Conservation (phyloP, 2,888 invertebrate genomes). For the Troides aeacus region DNA sequence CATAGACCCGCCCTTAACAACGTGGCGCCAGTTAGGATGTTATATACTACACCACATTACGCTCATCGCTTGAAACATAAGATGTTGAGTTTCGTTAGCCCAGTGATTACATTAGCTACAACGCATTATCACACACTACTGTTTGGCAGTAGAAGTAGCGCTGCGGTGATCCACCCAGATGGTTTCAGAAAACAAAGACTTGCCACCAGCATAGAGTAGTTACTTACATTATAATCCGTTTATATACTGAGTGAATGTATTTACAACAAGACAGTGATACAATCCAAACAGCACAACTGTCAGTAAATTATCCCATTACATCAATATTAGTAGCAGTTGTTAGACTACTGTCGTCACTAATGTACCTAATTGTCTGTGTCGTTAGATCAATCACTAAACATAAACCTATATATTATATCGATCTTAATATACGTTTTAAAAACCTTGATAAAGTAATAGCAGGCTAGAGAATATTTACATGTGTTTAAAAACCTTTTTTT, state of each 20-base stretch:
- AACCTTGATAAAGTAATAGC: background rate
- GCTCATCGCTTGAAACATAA: too few species aligned
- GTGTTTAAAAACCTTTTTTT: too few species aligned
- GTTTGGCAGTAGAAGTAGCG: too few species aligned
- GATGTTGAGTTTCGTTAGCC: too few species aligned
- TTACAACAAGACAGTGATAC: background rate
- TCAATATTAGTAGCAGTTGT: constrained; percentile 7
- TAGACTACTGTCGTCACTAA: constrained; percentile 1
- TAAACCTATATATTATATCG: background rate
- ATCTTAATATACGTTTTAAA: background rate
- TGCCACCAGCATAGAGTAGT: too few species aligned
- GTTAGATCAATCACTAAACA: background rate
- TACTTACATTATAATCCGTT: background rate
- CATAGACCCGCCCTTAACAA: too few species aligned
- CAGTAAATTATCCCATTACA: constrained; percentile 4
- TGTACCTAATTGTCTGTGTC: constrained; percentile 3
- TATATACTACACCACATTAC: too few species aligned
- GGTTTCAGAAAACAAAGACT: too few species aligned
- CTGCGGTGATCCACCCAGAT: too few species aligned
- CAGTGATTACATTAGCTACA: too few species aligned
- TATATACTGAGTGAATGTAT: background rate
- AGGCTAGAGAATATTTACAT: background rate
- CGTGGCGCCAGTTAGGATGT: too few species aligned
- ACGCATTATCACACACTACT: too few species aligned
- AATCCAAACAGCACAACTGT: constrained; percentile 20